These are phyloP conservation scores for Apodemia hepburni DNA, from an alignment of 2,888 invertebrate species.

Conservation along the genomic window DNA sequence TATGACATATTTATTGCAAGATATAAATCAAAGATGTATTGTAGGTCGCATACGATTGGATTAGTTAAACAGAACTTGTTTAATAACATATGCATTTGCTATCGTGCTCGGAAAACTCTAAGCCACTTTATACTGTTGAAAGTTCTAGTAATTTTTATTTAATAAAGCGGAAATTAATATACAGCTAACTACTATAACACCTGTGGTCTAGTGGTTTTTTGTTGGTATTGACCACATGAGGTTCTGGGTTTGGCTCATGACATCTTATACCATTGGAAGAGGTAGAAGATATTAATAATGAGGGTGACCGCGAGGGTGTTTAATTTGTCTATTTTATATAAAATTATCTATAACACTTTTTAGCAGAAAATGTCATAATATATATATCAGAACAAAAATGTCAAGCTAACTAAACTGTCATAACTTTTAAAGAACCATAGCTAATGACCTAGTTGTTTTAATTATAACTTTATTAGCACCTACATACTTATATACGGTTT, in stretches of 20 bases:
- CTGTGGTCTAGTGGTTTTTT: too few relatives aligned
- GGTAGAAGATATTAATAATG: too few relatives aligned
- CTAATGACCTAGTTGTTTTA: conserved; percentile 3
- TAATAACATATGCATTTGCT: background rate
- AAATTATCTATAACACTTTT: too few relatives aligned
- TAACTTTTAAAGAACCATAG: background rate
- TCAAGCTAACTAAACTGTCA: background rate
- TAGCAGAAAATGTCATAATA: background rate
- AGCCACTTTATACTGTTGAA: too few relatives aligned
- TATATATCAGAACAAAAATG: background rate
- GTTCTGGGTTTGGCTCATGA: too few relatives aligned
- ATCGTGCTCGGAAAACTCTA: background rate
- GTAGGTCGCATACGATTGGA: background rate
- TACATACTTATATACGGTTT: background rate
- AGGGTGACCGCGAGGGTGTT: too few relatives aligned
- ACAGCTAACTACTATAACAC: too few relatives aligned
- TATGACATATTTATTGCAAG: conserved; percentile 11
- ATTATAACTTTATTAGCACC: background rate
- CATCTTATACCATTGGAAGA: too few relatives aligned
- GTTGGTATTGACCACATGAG: too few relatives aligned
- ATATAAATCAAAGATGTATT: conserved; percentile 13
- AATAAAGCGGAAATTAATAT: too few relatives aligned
- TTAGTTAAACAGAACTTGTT: background rate
- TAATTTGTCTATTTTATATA: too few relatives aligned
- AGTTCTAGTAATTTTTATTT: too few relatives aligned